Base-by-base conservation (phyloP, 2,888 invertebrate genomes). In the Dyspetes luteomarginatus region DNA sequence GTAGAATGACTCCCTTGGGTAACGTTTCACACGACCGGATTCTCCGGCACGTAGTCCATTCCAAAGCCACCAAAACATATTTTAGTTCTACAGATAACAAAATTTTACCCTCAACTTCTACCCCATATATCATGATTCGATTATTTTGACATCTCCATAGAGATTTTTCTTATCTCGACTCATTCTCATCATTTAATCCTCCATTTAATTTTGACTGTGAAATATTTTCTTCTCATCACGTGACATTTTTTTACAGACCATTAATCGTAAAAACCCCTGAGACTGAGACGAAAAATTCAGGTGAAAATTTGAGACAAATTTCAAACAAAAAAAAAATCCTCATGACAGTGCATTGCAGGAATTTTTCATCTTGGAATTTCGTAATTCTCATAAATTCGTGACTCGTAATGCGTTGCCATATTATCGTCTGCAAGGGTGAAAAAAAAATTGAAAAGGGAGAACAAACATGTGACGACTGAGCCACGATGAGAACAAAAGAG, bases 1-100 rank as follows among this genome's bases (percentile, higher is more conserved):
- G 83, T 85, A 85, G 84, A 88, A 89, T 89, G 84, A 85, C 86
- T 83, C 85, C 85, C 86, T 52, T 55, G 81, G 67, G 84, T 82
- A 79, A 78, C 74, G 82, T 73, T 36, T n/a, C 48, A 45, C 17
- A 36, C 52, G 68, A 68, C 56, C 76, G 45, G 45, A 19, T 24
- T 30, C 43, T 43, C 67, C 67, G 60, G 52, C 41, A 60, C 36
- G 36, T 76, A 85, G 82, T 74, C 83, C 82, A 83, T 85, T 86
- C 84, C 86, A 85, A 86, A 24, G 41, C n/a, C 26, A 48, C 67
- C 48, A 28, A 17, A n/a, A 28, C 55, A 58, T 15, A 62, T 72
- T 22, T 68, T 55, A 45, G 30, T 71, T 52, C 56, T 24, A 19
- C 15, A 41, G 67, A 62, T 67, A 68, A 76, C 58, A 26, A 52